Conservation (phyloP, 2,797 vertebrate genomes). For the Muraenolepis orangiensis region DNA sequence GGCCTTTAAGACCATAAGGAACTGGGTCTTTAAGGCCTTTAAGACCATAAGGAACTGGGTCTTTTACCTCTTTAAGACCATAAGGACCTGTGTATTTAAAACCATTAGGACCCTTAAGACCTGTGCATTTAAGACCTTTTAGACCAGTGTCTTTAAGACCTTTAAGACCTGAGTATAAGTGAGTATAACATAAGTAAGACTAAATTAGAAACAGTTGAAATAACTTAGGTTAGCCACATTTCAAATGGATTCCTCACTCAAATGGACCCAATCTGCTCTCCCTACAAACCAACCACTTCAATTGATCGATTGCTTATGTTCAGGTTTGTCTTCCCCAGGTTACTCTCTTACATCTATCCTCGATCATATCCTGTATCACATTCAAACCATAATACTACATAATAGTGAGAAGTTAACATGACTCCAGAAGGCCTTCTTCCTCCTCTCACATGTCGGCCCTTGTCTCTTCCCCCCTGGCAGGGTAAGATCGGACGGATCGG, state of each 20-base stretch:
- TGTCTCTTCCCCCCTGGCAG: conserved; percentile 57
- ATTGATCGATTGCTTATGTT: background rate
- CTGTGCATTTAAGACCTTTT: background rate
- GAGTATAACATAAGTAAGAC: background rate
- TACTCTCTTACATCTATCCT: background rate
- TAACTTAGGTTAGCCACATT: too few relatives aligned
- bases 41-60: too few relatives aligned
- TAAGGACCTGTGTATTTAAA: background rate
- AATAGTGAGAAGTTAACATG: background rate
- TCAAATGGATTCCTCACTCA: too few relatives aligned
- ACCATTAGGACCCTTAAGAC: background rate
- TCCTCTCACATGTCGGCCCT: background rate
- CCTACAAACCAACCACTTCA: too few relatives aligned
- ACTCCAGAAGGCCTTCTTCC: background rate
- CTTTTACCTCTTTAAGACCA: background rate
- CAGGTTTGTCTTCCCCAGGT: background rate
- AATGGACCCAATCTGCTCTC: too few relatives aligned
- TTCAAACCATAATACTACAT: background rate
- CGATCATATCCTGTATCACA: background rate
- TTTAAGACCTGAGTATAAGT: background rate
- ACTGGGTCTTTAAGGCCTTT: background rate
- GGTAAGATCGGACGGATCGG: conserved; percentile 94
- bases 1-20: too few relatives aligned
- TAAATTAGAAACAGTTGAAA: background rate
- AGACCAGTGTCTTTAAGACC: background rate